Evolutionary conservation across 1,140 invertebrate genomes (phyloP), one percentile per base, ranked within the genome.

Genomic region (Lutraria rhynchaena): DNA sequence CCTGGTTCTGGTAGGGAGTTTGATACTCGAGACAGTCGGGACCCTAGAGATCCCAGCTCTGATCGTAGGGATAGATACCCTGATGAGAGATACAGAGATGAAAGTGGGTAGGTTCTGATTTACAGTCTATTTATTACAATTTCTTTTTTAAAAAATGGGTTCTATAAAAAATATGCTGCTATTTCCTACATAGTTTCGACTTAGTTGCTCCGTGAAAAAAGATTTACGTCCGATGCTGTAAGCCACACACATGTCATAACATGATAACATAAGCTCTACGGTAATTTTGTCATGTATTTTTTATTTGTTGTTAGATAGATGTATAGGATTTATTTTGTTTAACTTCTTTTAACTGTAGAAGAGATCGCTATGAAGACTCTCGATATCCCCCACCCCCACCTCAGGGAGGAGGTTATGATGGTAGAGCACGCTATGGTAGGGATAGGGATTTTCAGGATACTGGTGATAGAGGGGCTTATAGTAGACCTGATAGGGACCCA

Each of bases 51-150:
- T 22, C 57, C 57, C 24, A 60, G 58, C 24, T 31, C 57, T 31
- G 78, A 82, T 22, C 58, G 81, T 13, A 70, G 81, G 37, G 73
- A 75, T 11, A 75, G 73, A 46, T 75, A 61, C 31, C 73, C 73
- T 4, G 73, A 75, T 75, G 73, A 75, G n/a, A 44, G 73, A 61
- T 75, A 61, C 19, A 75, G 73, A 17, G 73, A 63, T 61, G 73
- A 75, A 31, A 35, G 15, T 55, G 58, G 73, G 73, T 75, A n/a
- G 60, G 60, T 63, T 19, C 35, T 31, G n/a, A n/a, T n/a, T n/a
- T n/a, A n/a, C n/a, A n/a, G n/a, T n/a, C n/a, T n/a, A n/a, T n/a
- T n/a, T n/a, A n/a, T n/a, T n/a, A n/a, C n/a, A n/a, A n/a, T n/a
- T n/a, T n/a, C n/a, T n/a, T n/a, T n/a, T n/a, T n/a, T n/a, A n/a